Percentiles rank a stretch among this genome's conserved stretches.
Evolutionary conservation across 2,113 vertebrate genomes (phyloP).

Genomic region (Cryptoleucopteryx plumbea): DNA sequence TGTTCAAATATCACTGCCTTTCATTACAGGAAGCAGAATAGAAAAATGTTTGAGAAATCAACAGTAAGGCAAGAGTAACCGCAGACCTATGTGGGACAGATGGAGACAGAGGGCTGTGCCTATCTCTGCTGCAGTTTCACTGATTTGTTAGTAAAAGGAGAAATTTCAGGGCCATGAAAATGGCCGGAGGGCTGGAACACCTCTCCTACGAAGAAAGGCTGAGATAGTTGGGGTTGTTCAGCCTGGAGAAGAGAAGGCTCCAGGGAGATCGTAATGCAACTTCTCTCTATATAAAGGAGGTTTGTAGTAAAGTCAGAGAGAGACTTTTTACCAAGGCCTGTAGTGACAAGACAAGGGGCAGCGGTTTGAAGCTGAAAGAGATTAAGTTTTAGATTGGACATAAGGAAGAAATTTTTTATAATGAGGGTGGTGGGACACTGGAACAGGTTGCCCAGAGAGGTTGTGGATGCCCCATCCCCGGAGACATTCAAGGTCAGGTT

Average conservation of each 20-base stretch:
- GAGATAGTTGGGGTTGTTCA: neutral
- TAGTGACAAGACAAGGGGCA: neutral
- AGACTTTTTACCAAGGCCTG: neutral
- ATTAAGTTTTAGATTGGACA: neutral
- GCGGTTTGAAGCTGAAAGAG: neutral
- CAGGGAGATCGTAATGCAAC: fast-evolving
- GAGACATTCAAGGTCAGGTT: neutral
- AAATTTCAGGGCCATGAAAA: neutral
- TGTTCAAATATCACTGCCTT: neutral
- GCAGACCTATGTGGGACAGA: neutral
- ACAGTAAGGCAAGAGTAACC: neutral
- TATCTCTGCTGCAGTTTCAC: neutral
- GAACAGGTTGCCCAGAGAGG: neutral
- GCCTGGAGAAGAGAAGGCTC: neutral
- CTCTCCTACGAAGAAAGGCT: neutral
- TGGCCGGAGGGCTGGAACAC: neutral
- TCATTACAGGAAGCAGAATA: neutral
- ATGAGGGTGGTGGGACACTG: no score
- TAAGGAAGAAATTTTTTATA: neutral
- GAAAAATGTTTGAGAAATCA: neutral
- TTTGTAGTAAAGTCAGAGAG: neutral
- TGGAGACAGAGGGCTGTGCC: neutral
- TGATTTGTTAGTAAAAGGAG: neutral
- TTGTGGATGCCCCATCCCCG: neutral
- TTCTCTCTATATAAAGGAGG: neutral